A percentile compares a stretch with the other conserved stretches of the same genome.
Conservation (phyloP, 2,797 vertebrate genomes). For the Cyclura pinguis region DNA sequence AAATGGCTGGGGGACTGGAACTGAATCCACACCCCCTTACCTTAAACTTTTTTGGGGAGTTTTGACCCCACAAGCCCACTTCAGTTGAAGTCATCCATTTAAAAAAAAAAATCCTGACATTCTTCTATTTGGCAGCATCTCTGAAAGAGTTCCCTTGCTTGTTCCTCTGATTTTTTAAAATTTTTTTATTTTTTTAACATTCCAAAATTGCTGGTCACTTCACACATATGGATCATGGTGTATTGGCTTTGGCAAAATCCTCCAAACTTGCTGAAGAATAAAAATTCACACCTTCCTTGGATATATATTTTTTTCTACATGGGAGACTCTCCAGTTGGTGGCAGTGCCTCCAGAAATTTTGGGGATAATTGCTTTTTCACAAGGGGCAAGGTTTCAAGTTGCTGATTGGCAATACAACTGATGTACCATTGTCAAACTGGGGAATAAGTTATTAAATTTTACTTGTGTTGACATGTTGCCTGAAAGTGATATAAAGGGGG, state of each 20-base stretch:
- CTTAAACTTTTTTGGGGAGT: not conserved
- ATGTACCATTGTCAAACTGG: conserved; percentile 62
- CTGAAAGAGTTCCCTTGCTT: conserved; percentile 45
- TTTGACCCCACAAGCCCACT: no score
- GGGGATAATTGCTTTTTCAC: conserved; percentile 54
- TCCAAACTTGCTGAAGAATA: conserved; percentile 63
- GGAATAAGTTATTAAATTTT: conserved; percentile 70
- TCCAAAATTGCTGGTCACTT: conserved; percentile 58
- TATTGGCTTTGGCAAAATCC: conserved; percentile 72
- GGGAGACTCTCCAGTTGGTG: conserved; percentile 60
- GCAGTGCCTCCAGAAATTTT: conserved; percentile 65
- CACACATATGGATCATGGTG: conserved; percentile 66
- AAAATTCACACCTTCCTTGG: conserved; percentile 68
- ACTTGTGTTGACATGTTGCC: conserved; percentile 63
- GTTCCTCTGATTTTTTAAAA: conserved; percentile 22
- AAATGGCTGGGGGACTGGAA: not conserved
- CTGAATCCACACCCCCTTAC: not conserved
- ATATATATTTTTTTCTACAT: conserved; percentile 33
- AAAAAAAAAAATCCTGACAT: conserved; percentile 43
- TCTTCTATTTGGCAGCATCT: conserved; percentile 45
- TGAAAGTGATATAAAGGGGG: conserved; percentile 63
- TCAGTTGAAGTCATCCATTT: conserved; percentile 46
- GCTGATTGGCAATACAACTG: conserved; percentile 57
- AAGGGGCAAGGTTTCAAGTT: conserved; percentile 60
- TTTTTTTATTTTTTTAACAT: not conserved